Base-by-base conservation (phyloP, 2,888 invertebrate species). In the Rhagonycha lutea region DNA sequence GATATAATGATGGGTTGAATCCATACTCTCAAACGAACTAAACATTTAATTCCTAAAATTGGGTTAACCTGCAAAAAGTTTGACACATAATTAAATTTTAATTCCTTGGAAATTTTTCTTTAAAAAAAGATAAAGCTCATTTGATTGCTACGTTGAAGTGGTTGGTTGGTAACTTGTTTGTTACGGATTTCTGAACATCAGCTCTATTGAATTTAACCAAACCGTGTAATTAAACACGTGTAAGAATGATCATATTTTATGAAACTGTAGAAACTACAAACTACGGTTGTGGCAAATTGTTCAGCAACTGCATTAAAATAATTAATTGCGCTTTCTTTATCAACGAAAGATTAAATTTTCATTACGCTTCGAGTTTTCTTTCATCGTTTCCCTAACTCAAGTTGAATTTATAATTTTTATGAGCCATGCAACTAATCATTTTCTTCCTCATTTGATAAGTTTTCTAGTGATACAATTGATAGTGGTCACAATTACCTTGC, bases 151-250 rank as follows among this genome's bases (percentile, higher is more conserved):
- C n/a, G n/a, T 8, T 47, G 47, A 0, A 12, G 47, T 47, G n/a
- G 47, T 47, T 47, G 47, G 47, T 47, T 47, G 47, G 24, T 11
- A 24, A 24, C 65, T 63, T 65, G 71, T 60, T 72, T 65, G 71
- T 72, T 72, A 47, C 67, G 71, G 71, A 72, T 60, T 65, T 60
- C 65, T 63, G 60, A 67, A 8, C 47, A 47, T 63, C 60, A 72
- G 65, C 71, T 47, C 26, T 14, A 32, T 32, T 72, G 18, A 47
- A 72, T 67, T 72, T 72, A 72, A 63, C 32, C 14, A 65, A 23
- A 4, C 12, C 24, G 71, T 72, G 71, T 72, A 67, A 72, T 72
- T 63, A 65, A 71, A 72, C 71, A 72, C 65, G 63, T 65, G 65
- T 72, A 61, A 62, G 14, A 60, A 26, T 28, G 60, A 61, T 61